Base-by-base conservation (phyloP, 2,113 vertebrate species). In the Xiphias gladius region DNA sequence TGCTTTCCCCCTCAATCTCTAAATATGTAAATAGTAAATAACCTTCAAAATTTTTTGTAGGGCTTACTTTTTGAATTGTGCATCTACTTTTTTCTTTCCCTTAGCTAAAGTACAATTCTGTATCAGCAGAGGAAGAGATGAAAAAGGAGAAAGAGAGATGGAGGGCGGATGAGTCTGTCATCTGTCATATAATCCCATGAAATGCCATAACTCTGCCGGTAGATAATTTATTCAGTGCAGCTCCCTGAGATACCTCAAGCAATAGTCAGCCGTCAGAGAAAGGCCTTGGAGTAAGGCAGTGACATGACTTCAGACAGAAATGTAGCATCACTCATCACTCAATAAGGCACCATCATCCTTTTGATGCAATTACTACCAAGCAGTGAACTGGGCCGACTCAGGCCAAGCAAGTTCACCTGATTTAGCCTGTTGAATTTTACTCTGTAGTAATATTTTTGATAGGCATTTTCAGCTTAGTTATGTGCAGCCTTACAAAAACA, bases 201-300 rank as follows among this genome's bases (percentile, higher is more conserved):
- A 92, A 89, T 87, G 89, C 74, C 86, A 84, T 24, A 87, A 82
- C 65, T 85, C 78, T 83, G 80, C 59, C 13, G 39, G 64, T 46
- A 74, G 85, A 83, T 93, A 54, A 93, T 93, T 88, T 92, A 94
- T 94, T 93, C 83, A 74, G 58, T 5, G 78, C 81, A 65, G 82
- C 86, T 88, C 57, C 59, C 62, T 2, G 58, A 88, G 74, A 88
- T 79, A 76, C 78, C 87, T 86, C 65, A 84, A 71, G 82, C 80
- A 86, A 87, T 63, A 65, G 67, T 79, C 73, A 70, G 73, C 74
- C 26, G 43, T 86, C 86, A 83, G 62, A 73, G 62, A 86, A 82
- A 87, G 73, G 89, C 78, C 83, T 86, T 41, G 58, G 58, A 84
- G 76, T 77, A 50, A 73, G 87, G 85, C 70, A 64, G 86, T 81